phyloP scores from a whole-genome alignment of 2,888 invertebrate genomes.

The Thymelicus lineola region DNA sequence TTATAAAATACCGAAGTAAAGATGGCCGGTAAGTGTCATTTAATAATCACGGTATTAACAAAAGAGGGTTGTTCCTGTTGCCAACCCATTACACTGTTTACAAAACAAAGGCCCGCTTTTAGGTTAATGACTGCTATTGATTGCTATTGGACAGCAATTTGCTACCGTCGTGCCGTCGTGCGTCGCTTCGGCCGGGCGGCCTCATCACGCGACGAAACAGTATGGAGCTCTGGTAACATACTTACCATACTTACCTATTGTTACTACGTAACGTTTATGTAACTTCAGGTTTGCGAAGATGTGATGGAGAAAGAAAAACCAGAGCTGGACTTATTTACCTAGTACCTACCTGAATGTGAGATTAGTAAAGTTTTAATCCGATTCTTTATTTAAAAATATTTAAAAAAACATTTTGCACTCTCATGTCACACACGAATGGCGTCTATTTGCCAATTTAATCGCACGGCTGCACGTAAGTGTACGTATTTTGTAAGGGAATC shows the following conservation, averaged over 20 bases:
- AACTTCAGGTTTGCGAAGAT: too few species aligned
- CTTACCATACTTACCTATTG: too few species aligned
- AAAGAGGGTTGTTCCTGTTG: background rate
- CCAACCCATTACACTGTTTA: constrained; percentile 4
- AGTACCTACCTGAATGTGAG: too few species aligned
- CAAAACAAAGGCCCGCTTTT: constrained; percentile 11
- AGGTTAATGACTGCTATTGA: constrained; percentile 16
- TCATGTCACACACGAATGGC: constrained; percentile 1
- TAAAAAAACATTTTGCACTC: background rate
- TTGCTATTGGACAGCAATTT: constrained; percentile 6
- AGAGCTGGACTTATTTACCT: too few species aligned
- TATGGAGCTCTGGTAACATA: too few species aligned
- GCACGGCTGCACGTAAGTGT: constrained; percentile 9
- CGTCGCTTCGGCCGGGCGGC: too few species aligned
- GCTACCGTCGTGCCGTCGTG: background rate
- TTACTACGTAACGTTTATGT: too few species aligned
- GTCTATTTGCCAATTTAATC: constrained; percentile 5
- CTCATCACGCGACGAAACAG: too few species aligned
- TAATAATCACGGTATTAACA: background rate
- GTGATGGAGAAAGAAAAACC: too few species aligned
- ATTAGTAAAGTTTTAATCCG: too few species aligned
- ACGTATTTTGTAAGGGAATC: background rate
- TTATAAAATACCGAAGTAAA: too few species aligned
- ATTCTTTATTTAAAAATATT: background rate
- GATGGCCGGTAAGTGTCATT: too few species aligned